These are phyloP conservation scores for Bucco capensis DNA, from an alignment of 2,113 vertebrate genomes.

Conservation along the genomic window DNA sequence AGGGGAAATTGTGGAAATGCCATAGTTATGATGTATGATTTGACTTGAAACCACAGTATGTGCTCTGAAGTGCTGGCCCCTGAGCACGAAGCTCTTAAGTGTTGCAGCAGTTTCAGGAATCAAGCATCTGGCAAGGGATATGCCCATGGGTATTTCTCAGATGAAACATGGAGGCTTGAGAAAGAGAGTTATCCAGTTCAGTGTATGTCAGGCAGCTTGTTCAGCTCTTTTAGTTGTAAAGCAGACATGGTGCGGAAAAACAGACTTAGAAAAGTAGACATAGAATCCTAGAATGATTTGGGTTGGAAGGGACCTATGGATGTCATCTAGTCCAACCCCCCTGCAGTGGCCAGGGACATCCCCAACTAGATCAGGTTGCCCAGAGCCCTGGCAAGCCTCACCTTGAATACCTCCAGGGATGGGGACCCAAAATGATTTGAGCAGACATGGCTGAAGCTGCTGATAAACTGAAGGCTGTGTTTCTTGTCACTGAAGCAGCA, in stretches of 20 bases:
- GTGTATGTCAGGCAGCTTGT: neutral
- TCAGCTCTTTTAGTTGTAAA: neutral
- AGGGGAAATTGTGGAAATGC: slow-evolving; percentile 6
- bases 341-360: too few species aligned
- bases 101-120: neutral
- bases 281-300: too few species aligned
- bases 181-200: neutral
- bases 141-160: neutral
- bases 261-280: too few species aligned
- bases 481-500: neutral
- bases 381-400: too few species aligned
- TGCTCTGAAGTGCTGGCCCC: neutral
- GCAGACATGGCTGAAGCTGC: neutral
- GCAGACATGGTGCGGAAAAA: neutral
- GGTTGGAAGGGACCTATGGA: too few species aligned
- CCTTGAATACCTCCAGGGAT: too few species aligned
- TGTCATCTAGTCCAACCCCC: too few species aligned
- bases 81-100: neutral
- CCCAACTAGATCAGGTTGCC: too few species aligned
- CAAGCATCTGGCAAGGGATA: neutral
- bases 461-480: neutral
- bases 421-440: too few species aligned
- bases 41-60: slow-evolving; percentile 16
- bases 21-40: neutral
- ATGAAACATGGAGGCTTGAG: neutral